Evolutionary conservation across 2,888 invertebrate species (phyloP), one percentile per base, ranked within the genome.

Genomic region (Yponomeuta plumbellus): DNA sequence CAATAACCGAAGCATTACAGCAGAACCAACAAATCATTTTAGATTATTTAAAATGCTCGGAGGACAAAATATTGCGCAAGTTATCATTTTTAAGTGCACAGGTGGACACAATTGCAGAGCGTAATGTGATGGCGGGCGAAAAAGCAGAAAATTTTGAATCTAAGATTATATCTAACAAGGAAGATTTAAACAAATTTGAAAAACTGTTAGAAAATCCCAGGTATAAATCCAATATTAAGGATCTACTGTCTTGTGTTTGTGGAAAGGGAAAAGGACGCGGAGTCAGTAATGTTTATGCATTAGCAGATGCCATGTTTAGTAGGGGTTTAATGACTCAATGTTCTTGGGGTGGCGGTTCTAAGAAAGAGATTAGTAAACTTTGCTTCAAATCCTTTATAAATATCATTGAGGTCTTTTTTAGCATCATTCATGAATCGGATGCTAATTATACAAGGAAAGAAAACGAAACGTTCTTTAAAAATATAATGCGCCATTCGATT

Each of bases 271-370:
- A 65, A 65, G 57, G 57, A 65, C 65, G 65, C 65, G 65, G 57
- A 22, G 23, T 65, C 57, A 65, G 65, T 57, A 65, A 65, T 57
- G 65, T 57, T 65, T 65, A 65, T 65, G 21, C 65, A 65, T 65
- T 5, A 22, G 64, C 44, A 64, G 64, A 64, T 61, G 64, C 64
- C 17, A 65, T 65, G 65, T 68, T 68, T 68, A 66, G 52, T 13
- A 68, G 68, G 63, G 34, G 56, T 64, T 68, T 68, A 34, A 68
- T 68, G 68, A 68, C 68, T n/a, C 64, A 64, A 66, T 68, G 67
- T 66, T 68, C 67, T 66, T 65, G 65, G 65, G 64, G 57, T 68
- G 66, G 66, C 59, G 68, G 68, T 64, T 68, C 68, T 34, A 68
- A 68, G 44, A 64, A 57, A 59, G 56, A 64, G 56, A 68, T 64